Conservation (phyloP, 2,113 vertebrate genomes). For the Phyllopteryx taeniolatus region DNA sequence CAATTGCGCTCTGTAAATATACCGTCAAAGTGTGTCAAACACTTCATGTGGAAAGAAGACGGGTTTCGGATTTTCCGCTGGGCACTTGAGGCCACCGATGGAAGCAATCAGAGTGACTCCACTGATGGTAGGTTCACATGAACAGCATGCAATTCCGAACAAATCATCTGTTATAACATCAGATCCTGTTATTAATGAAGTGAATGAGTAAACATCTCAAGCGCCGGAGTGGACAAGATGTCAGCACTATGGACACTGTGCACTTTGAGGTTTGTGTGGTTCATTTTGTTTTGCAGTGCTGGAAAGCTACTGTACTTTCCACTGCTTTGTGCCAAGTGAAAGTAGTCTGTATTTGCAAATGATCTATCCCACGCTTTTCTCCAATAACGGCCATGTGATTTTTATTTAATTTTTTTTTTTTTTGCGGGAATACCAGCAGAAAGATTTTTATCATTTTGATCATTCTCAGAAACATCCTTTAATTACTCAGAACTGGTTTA, state of each 20-base stretch:
- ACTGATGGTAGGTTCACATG: constrained; percentile 3
- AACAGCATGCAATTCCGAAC: not conserved
- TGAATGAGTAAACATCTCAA: not conserved
- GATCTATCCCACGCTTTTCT: constrained; percentile 55
- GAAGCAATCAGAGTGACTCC: constrained; percentile 1
- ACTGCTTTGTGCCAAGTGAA: constrained; percentile 42
- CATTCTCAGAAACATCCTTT: not conserved
- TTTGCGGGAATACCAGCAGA: constrained; percentile 32
- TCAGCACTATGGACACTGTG: not conserved
- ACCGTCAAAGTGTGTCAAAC: constrained; percentile 27
- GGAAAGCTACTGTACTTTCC: constrained; percentile 32
- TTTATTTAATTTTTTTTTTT: constrained; percentile 25
- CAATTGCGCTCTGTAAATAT: constrained; percentile 20
- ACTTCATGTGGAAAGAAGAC: constrained; percentile 12
- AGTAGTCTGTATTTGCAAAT: constrained; percentile 54
- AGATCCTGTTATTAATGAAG: not conserved
- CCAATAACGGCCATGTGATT: constrained; percentile 49
- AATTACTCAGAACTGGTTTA: not conserved
- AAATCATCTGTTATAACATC: not conserved
- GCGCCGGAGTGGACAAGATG: not conserved
- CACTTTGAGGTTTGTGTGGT: constrained; percentile 6
- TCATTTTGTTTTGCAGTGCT: constrained; percentile 28
- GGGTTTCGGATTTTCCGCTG: constrained; percentile 29
- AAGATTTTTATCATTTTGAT: constrained; percentile 10
- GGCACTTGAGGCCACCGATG: constrained; percentile 15